Conservation (phyloP, 2,797 vertebrate genomes). For the Pelochelys cantorii region DNA sequence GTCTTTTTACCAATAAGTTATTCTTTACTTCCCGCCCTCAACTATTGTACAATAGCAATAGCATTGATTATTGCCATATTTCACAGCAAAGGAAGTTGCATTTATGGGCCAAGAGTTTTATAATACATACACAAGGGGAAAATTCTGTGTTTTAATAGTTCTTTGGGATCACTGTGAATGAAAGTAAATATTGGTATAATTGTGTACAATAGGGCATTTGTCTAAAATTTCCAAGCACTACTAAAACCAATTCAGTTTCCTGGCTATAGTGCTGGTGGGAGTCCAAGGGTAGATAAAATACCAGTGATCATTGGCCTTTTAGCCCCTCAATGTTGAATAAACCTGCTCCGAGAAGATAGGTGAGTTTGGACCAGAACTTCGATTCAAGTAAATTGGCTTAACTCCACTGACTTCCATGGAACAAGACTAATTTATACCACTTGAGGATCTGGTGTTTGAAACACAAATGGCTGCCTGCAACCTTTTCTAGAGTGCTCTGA, state of each 20-base stretch:
- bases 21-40: not conserved
- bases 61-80: not conserved
- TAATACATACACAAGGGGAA: rapidly evolving
- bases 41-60: not conserved
- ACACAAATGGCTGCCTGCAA: not conserved
- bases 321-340: rapidly evolving
- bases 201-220: not conserved
- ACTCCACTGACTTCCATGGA: not conserved
- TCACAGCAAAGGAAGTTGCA: not conserved
- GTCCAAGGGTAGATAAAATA: rapidly evolving
- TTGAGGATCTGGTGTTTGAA: not conserved
- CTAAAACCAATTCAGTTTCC: not conserved
- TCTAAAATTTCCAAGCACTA: not conserved
- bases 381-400: not conserved
- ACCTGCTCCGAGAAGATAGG: not conserved
- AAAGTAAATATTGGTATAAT: not conserved
- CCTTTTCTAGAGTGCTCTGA: not conserved
- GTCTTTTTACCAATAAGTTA: not conserved
- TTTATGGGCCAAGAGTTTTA: not conserved
- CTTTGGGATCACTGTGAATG: rapidly evolving
- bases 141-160: not conserved
- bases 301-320: not conserved
- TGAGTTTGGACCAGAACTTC: not conserved
- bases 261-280: not conserved
- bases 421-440: not conserved